A percentile compares a stretch with the other conserved stretches of the same genome.
Conservation (phyloP, 2,113 vertebrate species). For the Psittacula cyanocephala region DNA sequence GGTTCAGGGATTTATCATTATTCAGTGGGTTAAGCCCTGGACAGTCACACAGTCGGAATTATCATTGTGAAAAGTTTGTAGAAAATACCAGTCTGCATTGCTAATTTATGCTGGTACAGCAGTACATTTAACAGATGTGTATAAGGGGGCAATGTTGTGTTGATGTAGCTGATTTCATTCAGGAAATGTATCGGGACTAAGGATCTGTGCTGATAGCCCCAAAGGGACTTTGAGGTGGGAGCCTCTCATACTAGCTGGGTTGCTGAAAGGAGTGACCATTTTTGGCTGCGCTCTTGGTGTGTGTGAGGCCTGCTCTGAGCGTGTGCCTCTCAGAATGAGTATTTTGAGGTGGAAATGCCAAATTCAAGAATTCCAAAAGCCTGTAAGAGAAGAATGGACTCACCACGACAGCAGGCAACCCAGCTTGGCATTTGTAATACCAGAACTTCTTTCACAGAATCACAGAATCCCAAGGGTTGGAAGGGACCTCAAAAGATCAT, state of each 20-base stretch:
- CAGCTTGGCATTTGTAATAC: background rate
- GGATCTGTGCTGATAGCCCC: background rate
- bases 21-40: background rate
- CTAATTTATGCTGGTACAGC: background rate
- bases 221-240: background rate
- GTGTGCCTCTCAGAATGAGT: background rate
- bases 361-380: background rate
- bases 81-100: background rate
- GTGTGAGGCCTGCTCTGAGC: background rate
- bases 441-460: background rate
- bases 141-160: background rate
- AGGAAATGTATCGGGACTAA: background rate
- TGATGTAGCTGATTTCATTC: background rate
- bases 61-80: background rate
- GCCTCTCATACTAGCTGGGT: background rate
- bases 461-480: no score
- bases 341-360: background rate
- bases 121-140: background rate
- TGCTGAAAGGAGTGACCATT: background rate
- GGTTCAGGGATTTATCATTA: background rate
- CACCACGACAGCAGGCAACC: background rate
- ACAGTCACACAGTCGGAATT: background rate
- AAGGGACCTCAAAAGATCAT: no score
- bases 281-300: background rate
- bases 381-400: background rate